A percentile compares a stretch with the other conserved stretches of the same genome.
phyloP scores from a whole-genome alignment of 2,797 vertebrate species.

The Ciconia nigra region DNA sequence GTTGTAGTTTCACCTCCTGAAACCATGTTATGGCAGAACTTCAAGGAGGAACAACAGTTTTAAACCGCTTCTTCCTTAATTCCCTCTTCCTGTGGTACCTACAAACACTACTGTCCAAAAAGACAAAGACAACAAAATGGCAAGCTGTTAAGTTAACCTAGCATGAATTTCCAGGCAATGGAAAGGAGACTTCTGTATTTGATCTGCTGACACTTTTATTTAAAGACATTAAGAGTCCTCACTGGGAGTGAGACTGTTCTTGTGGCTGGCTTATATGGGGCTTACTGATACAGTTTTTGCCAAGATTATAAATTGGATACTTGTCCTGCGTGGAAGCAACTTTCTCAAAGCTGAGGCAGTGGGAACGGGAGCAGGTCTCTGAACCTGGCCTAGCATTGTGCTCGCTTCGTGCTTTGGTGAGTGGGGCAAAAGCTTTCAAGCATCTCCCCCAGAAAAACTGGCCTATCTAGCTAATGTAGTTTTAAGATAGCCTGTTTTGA shows the following conservation, averaged over 20 bases:
- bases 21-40: background rate
- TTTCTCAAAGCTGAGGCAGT: background rate
- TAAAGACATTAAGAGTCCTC: background rate
- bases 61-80: background rate
- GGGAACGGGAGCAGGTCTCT: background rate
- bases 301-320: background rate
- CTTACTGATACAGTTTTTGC: background rate
- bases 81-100: background rate
- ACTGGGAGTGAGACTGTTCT: background rate
- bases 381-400: fast-evolving
- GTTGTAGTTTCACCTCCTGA: background rate
- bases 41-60: background rate
- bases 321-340: background rate
- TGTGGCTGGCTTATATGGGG: background rate
- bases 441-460: background rate
- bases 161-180: background rate
- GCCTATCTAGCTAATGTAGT: background rate
- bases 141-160: background rate
- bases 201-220: background rate
- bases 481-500: background rate
- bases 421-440: background rate
- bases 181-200: background rate
- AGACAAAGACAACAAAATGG: background rate
- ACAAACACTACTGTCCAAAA: background rate
- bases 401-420: fast-evolving